A percentile compares a stretch with the other conserved stretches of the same genome.
phyloP scores from a whole-genome alignment of 2,888 invertebrate genomes.

The Philonicus albiceps region DNA sequence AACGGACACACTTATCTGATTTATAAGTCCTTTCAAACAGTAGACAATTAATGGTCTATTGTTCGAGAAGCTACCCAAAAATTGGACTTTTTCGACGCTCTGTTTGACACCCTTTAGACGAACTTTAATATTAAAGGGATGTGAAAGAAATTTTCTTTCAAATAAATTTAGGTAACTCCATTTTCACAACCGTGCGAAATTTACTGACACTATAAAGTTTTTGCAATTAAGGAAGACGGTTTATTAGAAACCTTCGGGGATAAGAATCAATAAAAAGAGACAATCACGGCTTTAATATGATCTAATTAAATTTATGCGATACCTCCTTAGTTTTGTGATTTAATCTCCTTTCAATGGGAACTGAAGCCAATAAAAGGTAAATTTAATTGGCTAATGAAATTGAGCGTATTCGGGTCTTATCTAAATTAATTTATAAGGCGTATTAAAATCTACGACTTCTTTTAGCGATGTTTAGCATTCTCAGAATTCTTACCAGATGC shows the following conservation, averaged over 20 bases:
- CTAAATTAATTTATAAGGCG: background rate
- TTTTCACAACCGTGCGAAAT: background rate
- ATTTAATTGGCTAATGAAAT: conserved; percentile 24
- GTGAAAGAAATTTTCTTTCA: background rate
- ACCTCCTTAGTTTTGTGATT: background rate
- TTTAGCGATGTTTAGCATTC: background rate
- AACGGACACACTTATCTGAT: background rate
- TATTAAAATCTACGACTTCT: background rate
- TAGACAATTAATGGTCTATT: background rate
- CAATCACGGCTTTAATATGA: conserved; percentile 2
- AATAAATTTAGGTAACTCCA: background rate
- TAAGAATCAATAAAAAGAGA: conserved; percentile 12
- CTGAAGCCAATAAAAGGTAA: conserved; percentile 9
- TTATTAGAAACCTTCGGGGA: background rate
- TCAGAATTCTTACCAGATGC: background rate
- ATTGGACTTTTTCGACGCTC: background rate
- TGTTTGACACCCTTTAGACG: background rate
- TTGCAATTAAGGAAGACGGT: background rate
- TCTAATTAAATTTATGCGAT: conserved; percentile 27
- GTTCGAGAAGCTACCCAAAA: background rate
- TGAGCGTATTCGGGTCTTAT: conserved; percentile 1
- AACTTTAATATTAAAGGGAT: background rate
- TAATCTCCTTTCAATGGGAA: background rate
- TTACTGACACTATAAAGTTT: background rate
- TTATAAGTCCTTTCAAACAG: background rate